A percentile compares a stretch with the other conserved stretches of the same genome.
phyloP scores from a whole-genome alignment of 2,888 invertebrate genomes.

The Xylocampa areola region DNA sequence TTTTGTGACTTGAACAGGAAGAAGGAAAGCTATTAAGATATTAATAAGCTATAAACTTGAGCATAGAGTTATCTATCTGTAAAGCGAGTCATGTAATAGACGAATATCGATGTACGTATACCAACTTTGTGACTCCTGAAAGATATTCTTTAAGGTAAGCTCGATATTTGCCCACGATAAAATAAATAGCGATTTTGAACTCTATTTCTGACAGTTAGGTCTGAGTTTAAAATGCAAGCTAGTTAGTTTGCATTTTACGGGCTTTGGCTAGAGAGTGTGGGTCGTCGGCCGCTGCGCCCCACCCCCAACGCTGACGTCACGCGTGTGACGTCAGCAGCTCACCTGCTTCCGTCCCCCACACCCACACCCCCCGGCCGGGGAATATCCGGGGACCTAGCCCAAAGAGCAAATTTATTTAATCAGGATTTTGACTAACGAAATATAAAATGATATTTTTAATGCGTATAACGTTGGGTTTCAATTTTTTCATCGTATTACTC shows the following conservation, averaged over 20 bases:
- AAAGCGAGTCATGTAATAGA: too few species aligned
- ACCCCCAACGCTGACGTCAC: conserved; percentile 83
- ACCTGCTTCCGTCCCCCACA: conserved; percentile 70
- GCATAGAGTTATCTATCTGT: too few species aligned
- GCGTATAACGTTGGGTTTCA: conserved; percentile 31
- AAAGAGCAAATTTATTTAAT: conserved; percentile 69
- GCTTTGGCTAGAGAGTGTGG: conserved; percentile 62
- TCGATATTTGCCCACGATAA: conserved; percentile 31
- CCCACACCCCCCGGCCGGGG: conserved; percentile 58
- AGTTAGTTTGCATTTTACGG: conserved; percentile 53
- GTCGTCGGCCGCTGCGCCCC: conserved; percentile 79
- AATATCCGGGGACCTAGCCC: conserved; percentile 67
- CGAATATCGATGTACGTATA: conserved; percentile 22
- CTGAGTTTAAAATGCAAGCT: conserved; percentile 37
- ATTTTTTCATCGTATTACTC: conserved; percentile 25
- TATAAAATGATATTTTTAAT: conserved; percentile 50
- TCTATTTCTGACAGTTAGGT: conserved; percentile 31
- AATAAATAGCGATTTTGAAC: conserved; percentile 36
- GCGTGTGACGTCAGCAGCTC: conserved; percentile 80
- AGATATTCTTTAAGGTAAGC: conserved; percentile 36
- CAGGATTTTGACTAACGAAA: conserved; percentile 56
- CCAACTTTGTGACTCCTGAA: conserved; percentile 27
- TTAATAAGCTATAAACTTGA: too few species aligned
- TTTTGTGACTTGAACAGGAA: too few species aligned
- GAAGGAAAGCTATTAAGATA: too few species aligned